These are phyloP conservation scores for Molossus molossus DNA, from an alignment of 2,797 vertebrate species.

Conservation along the genomic window DNA sequence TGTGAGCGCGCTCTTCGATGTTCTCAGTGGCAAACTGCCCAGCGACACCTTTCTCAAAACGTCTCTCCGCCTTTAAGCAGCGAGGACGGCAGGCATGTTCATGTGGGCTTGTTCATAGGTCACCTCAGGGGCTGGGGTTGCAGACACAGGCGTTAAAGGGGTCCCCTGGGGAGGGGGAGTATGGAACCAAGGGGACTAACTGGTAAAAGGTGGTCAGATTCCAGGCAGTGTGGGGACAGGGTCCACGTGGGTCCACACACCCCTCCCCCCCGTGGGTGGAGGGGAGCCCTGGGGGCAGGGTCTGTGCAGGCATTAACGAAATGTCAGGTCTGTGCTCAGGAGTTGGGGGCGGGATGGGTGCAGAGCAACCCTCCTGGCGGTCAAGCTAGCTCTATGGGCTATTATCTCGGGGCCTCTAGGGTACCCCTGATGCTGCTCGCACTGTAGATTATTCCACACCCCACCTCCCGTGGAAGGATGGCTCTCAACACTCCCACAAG, in stretches of 20 bases:
- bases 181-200: neutral
- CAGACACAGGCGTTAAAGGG: neutral
- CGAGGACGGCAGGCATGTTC: neutral
- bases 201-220: neutral
- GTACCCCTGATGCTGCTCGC: neutral
- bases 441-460: neutral
- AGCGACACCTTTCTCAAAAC: neutral
- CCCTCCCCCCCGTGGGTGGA: neutral
- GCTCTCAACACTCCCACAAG: neutral
- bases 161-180: neutral
- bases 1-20: neutral
- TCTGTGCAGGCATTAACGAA: neutral
- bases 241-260: fast-evolving
- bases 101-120: neutral
- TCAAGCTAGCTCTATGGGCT: neutral
- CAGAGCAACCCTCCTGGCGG: neutral
- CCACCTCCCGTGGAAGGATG: neutral
- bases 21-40: neutral
- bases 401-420: fast-evolving
- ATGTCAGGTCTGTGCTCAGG: neutral
- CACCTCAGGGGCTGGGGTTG: neutral
- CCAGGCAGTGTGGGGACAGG: neutral
- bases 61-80: neutral
- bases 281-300: neutral
- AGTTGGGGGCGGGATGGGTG: neutral